A percentile compares a stretch with the other conserved stretches of the same genome.
These are phyloP conservation scores for Cephus spinipes DNA, from an alignment of 2,888 invertebrate genomes.

Conservation along the genomic window DNA sequence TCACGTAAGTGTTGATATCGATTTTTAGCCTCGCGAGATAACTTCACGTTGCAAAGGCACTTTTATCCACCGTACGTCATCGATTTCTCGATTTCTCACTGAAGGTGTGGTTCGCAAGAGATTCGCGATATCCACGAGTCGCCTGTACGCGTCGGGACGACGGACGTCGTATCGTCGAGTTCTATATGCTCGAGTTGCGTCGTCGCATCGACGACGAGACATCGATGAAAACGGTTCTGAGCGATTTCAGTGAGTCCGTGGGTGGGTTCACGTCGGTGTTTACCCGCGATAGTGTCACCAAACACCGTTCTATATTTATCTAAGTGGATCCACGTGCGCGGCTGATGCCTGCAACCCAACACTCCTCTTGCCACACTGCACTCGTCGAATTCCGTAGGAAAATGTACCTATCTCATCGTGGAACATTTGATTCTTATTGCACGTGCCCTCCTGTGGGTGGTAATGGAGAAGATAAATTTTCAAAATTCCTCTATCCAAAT, in stretches of 20 bases:
- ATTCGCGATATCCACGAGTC: not conserved
- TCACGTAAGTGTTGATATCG: not conserved
- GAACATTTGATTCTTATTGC: not conserved
- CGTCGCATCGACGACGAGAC: slow-evolving; percentile 5
- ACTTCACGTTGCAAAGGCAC: not conserved
- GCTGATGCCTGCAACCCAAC: slow-evolving; percentile 29
- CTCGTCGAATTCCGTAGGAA: slow-evolving; percentile 11
- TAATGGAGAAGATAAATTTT: not conserved
- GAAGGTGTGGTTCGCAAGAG: not conserved
- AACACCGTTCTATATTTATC: slow-evolving; percentile 52
- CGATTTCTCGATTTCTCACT: not conserved
- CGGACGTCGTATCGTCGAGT: not conserved
- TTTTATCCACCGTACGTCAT: not conserved
- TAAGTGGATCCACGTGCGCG: slow-evolving; percentile 50
- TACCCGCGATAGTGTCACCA: slow-evolving; percentile 37
- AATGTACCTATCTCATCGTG: not conserved
- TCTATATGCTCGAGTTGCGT: not conserved
- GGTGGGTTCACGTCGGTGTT: slow-evolving; percentile 9
- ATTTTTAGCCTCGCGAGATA: not conserved
- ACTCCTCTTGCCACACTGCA: slow-evolving; percentile 20
- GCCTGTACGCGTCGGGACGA: not conserved
- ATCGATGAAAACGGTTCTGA: slow-evolving; percentile 13
- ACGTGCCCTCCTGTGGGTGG: not conserved
- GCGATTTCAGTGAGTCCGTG: slow-evolving; percentile 1
- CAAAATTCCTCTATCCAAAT: not conserved